These are phyloP conservation scores for Agapornis canus DNA, from an alignment of 2,797 vertebrate genomes.

Conservation along the genomic window DNA sequence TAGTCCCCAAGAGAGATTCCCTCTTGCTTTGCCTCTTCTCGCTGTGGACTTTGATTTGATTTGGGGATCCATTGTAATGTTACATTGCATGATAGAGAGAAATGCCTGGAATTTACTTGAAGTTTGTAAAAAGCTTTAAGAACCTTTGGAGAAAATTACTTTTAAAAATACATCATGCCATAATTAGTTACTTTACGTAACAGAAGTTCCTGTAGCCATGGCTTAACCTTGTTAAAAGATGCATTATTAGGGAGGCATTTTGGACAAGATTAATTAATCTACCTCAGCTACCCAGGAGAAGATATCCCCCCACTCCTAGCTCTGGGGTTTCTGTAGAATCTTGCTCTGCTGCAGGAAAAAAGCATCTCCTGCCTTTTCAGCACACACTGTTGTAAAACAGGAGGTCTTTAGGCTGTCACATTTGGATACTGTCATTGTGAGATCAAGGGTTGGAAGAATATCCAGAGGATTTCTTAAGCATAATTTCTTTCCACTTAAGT, in stretches of 20 bases:
- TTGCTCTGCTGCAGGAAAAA: not conserved
- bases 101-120: not conserved
- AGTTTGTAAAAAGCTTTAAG: not conserved
- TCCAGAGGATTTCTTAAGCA: constrained; percentile 19
- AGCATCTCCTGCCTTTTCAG: not conserved
- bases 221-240: not conserved
- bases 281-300: not conserved
- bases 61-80: not conserved
- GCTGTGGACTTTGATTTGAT: not conserved
- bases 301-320: not conserved
- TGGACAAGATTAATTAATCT: not conserved
- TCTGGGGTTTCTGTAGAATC: not conserved
- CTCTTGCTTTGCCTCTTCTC: not conserved
- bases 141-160: not conserved
- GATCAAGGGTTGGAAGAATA: constrained; percentile 36
- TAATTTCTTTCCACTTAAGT: constrained; percentile 47
- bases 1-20: not conserved
- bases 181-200: not conserved
- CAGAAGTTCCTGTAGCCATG: not conserved
- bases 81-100: not conserved
- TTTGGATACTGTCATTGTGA: not conserved
- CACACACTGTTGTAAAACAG: not conserved
- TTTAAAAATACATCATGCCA: not conserved
- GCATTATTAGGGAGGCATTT: not conserved
- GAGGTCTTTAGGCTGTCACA: not conserved